Evolutionary conservation across 2,888 invertebrate genomes (phyloP), one percentile per base, ranked within the genome.

Genomic region (Esperia sulphurella): DNA sequence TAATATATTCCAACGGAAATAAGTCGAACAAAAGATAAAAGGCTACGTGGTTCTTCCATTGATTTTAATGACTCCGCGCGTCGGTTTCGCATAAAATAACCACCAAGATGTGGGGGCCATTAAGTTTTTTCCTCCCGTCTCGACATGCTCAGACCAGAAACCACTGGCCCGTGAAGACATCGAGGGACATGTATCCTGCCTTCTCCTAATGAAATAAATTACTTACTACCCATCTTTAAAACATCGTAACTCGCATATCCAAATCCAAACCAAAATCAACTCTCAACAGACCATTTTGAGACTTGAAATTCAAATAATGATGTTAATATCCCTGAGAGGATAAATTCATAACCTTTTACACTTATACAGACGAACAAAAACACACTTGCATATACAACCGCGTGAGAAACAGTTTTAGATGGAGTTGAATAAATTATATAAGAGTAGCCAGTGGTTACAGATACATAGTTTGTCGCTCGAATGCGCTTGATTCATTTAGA

Each of bases 171-270:
- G 75, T 87, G 82, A 83, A 86, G 85, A 85, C 72, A 71, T 65
- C 61, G 83, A 87, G 87, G 88, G 88, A 88, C 87, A 88, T 76
- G 79, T 83, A 85, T 85, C 85, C 86, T 86, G 85, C 82, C 83
- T 82, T 82, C 80, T 86, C 86, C 83, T 84, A 85, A 87, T 84
- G 82, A 86, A 87, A 83, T 87, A 87, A 86, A 86, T 87, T 86
- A 86, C 71, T 48, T 51, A 49, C 50, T 44, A 43, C 48, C 41
- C 51, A 61, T 49, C 14, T 13, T 5, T 43, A 51, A 54, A 80
- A 74, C 48, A 60, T 3, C 65, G 0, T 50, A 80, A 66, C 52
- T 33, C 29, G 54, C 55, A 1, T 8, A 0, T 3, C 0, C 37
- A 1, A 14, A 2, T 0, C 1, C 41, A 51, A 12, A n/a, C 4